Conservation (phyloP, 2,113 vertebrate species). For the Bucco capensis region DNA sequence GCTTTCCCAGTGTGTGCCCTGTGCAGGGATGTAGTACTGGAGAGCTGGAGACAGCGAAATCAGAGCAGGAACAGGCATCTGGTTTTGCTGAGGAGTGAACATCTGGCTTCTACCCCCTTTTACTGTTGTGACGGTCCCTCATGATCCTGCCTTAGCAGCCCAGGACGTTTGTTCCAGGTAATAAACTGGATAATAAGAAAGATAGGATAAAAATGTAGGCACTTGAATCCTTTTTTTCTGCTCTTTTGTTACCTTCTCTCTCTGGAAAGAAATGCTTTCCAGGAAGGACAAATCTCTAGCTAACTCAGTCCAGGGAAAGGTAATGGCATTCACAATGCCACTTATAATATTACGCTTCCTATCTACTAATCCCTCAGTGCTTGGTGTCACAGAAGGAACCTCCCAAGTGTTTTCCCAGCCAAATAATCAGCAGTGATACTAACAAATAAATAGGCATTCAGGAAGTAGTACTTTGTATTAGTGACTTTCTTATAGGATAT, state of each 20-base stretch:
- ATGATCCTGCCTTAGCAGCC: neutral
- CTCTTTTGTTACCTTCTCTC: neutral
- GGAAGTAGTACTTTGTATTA: neutral
- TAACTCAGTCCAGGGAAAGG: neutral
- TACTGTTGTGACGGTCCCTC: neutral
- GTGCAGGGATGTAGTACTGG: fast-evolving
- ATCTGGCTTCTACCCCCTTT: neutral
- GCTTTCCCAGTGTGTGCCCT: neutral
- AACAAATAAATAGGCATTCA: neutral
- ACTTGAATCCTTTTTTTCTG: neutral
- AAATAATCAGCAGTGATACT: neutral
- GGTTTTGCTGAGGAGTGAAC: neutral
- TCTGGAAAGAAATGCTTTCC: neutral
- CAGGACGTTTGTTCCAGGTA: neutral
- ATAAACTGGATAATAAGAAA: neutral
- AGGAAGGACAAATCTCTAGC: neutral
- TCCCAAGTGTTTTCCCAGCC: neutral
- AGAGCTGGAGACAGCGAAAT: neutral
- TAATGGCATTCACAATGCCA: conserved; percentile 5
- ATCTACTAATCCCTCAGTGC: neutral
- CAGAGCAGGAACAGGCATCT: neutral
- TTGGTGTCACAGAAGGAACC: neutral
- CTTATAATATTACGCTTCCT: conserved; percentile 11
- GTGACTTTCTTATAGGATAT: neutral
- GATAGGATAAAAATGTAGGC: neutral